Evolutionary conservation across 1,140 invertebrate species (phyloP), one percentile per base, ranked within the genome.

Genomic region (Drosophila bifasciata): DNA sequence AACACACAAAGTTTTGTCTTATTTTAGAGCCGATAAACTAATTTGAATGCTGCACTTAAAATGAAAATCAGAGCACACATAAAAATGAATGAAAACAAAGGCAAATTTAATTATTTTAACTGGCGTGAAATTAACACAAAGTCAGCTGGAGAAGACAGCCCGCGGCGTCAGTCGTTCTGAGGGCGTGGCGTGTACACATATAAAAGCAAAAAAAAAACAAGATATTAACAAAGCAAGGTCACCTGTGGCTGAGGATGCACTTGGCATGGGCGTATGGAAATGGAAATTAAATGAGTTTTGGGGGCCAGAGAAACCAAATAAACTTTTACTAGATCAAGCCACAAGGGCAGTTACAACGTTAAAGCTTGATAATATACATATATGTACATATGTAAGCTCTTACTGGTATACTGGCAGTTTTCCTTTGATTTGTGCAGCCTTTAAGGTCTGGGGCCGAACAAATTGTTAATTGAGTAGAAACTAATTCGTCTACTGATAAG

Each of bases 141-240:
- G 49, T 9, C 32, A 36, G 32, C 3, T 11, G 32, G 32, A 61
- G 59, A 46, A 48, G 57, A 53, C 28, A 39, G 45, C 66, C 43
- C 44, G 44, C 40, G 64, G 55, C 40, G 17, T 17, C 62, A 61
- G 46, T 52, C 76, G 79, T 76, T 85, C 45, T 69, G 57, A 36
- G 66, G 79, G 73, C 52, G 79, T 68, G 61, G 67, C 68, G 11
- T 4, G 4, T 36, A 13, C 11, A 15, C 58, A 59, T 17, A 36
- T 36, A 60, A 67, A 52, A 55, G 16, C 32, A 45, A 55, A 44
- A 53, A 28, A 61, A 57, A 40, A 61, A 39, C 58, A 32, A 6
- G 0, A 15, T 17, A 11, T 57, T 75, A 76, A 85, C 81, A 84
- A 85, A 81, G 81, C 77, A 85, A 85, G 80, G 80, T 85, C 80